Conservation (phyloP, 2,113 vertebrate genomes). For the Zapornia atra region DNA sequence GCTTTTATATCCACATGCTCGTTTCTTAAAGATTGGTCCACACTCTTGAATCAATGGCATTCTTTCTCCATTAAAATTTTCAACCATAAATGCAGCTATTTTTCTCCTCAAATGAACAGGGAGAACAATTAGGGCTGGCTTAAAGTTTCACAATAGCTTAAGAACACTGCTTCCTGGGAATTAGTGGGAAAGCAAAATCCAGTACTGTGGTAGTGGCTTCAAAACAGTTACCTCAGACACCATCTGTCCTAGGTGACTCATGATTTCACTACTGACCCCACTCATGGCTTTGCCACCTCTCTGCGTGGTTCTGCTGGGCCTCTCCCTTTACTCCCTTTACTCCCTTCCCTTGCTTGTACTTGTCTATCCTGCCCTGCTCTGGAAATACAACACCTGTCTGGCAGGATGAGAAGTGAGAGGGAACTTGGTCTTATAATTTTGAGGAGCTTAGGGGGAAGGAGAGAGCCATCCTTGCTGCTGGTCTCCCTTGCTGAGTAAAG, state of each 20-base stretch:
- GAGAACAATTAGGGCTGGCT: background rate
- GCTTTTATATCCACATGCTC: background rate
- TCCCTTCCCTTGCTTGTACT: background rate
- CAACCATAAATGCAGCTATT: background rate
- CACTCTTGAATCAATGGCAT: background rate
- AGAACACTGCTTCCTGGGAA: background rate
- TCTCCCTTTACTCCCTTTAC: background rate
- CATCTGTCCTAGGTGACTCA: background rate
- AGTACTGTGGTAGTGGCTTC: background rate
- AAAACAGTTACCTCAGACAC: background rate
- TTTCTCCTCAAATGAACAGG: background rate
- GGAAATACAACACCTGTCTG: background rate
- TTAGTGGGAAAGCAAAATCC: background rate
- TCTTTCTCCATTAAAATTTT: background rate
- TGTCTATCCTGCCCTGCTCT: background rate
- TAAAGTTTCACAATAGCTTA: background rate
- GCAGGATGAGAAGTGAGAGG: background rate
- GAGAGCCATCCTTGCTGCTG: background rate
- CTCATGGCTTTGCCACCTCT: background rate
- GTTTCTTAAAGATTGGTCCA: background rate
- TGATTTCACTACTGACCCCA: background rate
- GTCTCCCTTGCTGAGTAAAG: background rate
- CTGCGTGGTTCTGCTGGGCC: background rate
- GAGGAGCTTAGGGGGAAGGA: background rate
- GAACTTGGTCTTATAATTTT: rapidly evolving